Evolutionary conservation across 2,888 invertebrate species (phyloP).

Genomic region (Lycocerus yunnanus): DNA sequence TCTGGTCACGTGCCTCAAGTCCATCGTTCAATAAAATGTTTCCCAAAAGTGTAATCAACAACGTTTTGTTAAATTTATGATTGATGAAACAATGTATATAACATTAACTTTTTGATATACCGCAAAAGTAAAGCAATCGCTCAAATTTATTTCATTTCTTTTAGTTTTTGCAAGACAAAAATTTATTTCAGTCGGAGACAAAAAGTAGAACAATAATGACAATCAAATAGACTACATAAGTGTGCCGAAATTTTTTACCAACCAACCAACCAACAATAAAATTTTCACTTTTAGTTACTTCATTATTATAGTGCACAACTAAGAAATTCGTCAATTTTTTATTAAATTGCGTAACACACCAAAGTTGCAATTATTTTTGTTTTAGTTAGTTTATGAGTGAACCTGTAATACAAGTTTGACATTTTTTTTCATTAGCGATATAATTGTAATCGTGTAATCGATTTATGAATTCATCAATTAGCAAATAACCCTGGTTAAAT

Average conservation of each 20-base stretch:
- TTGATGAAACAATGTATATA: neutral
- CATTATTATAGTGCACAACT: neutral
- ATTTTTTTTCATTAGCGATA: neutral
- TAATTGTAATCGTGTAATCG: neutral
- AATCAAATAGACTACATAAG: neutral
- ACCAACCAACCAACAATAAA: neutral
- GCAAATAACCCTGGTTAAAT: neutral
- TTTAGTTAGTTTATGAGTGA: neutral
- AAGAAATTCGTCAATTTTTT: neutral
- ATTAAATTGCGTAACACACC: neutral
- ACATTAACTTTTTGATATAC: neutral
- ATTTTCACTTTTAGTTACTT: neutral
- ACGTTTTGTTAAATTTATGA: neutral
- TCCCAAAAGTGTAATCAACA: neutral
- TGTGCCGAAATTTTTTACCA: neutral
- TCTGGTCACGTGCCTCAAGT: neutral
- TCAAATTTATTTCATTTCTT: neutral
- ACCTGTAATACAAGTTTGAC: neutral
- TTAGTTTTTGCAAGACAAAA: neutral
- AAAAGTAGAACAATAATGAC: neutral
- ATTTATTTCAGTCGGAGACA: neutral
- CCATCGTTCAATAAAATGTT: neutral
- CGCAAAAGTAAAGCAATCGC: neutral
- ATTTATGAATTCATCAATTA: slow-evolving; percentile 3
- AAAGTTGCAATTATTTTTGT: neutral